Percentiles rank a stretch among this genome's conserved stretches.
Evolutionary conservation across 2,113 vertebrate species (phyloP).

Genomic region (Dolichallabes microphthalmus): DNA sequence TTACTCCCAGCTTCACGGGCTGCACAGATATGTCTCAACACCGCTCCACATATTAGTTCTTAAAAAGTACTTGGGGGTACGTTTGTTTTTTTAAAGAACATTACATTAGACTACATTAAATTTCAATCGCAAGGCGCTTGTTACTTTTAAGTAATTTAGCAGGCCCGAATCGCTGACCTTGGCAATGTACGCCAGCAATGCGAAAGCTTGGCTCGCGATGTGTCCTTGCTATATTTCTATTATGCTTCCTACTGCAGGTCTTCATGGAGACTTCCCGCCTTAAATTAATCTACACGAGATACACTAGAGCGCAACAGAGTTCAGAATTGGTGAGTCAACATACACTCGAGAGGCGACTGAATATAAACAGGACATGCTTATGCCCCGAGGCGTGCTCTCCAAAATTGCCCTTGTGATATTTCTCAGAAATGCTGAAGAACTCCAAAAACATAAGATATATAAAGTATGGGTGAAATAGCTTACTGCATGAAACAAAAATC

Average conservation of each 20-base stretch:
- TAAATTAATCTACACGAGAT: conserved; percentile 41
- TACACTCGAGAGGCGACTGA: background rate
- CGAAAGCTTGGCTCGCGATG: background rate
- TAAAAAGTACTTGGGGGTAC: conserved; percentile 20
- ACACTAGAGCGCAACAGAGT: conserved; percentile 21
- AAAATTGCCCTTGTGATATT: background rate
- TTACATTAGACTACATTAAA: conserved; percentile 12
- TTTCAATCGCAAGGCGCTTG: background rate
- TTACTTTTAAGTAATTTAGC: conserved; percentile 9
- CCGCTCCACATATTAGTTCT: background rate
- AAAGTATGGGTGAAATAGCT: background rate
- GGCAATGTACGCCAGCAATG: conserved; percentile 2
- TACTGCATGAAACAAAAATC: background rate
- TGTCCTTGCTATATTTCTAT: conserved; percentile 34
- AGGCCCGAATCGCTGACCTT: conserved; percentile 11
- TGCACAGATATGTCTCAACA: background rate
- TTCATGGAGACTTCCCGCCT: conserved; percentile 43
- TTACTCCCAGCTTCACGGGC: background rate
- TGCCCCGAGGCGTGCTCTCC: background rate
- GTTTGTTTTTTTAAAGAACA: conserved; percentile 28
- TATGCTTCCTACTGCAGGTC: conserved; percentile 35
- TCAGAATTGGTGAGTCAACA: conserved; percentile 31
- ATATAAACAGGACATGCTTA: background rate
- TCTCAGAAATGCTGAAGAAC: background rate
- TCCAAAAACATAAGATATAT: background rate